A percentile compares a stretch with the other conserved stretches of the same genome.
These are phyloP conservation scores for Heliothis virescens DNA, from an alignment of 1,140 invertebrate species.

Conservation along the genomic window DNA sequence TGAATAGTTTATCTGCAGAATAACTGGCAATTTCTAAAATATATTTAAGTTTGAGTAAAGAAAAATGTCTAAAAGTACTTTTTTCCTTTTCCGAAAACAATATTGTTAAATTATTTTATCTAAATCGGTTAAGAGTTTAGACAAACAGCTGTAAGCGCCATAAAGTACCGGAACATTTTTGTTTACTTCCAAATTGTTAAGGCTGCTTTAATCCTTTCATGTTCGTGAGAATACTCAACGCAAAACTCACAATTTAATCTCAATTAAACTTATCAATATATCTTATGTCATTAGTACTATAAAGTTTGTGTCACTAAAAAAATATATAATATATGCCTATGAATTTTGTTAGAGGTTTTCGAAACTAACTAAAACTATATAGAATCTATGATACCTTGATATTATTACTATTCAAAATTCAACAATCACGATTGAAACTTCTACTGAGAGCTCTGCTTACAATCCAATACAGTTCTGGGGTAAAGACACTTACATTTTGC, in stretches of 20 bases:
- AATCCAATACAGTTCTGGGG: background rate
- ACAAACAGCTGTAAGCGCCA: constrained; percentile 13
- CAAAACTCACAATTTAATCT: background rate
- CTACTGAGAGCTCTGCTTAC: constrained; percentile 1
- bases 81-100: background rate
- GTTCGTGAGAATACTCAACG: background rate
- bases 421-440: constrained; percentile 6
- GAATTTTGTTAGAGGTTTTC: no score
- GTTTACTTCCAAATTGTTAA: constrained; percentile 21
- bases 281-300: no score
- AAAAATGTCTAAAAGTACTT: background rate
- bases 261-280: no score
- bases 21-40: no score
- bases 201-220: background rate
- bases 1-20: no score
- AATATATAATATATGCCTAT: no score
- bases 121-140: constrained; percentile 11
- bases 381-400: no score
- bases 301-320: no score
- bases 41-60: background rate
- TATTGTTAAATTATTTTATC: background rate
- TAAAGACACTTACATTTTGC: constrained; percentile 38
- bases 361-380: no score
- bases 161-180: constrained; percentile 14
- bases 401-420: no score